Conservation (phyloP, 1,140 invertebrate species). For the Apis florea region DNA sequence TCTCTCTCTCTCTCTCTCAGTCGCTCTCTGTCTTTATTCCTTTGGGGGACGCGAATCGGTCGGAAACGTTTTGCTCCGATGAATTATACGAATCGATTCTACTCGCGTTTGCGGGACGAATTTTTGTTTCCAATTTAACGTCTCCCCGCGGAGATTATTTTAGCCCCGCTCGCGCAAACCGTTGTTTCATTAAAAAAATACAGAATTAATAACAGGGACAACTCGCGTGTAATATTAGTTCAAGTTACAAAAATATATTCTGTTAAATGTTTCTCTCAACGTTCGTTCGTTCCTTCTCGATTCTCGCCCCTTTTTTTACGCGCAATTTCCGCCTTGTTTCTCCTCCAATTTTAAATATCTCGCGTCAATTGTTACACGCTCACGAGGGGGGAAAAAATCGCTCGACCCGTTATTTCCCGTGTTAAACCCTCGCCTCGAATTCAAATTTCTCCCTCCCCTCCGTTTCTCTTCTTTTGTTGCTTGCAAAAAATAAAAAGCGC, state of each 20-base stretch:
- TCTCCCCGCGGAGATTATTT: conserved; percentile 8
- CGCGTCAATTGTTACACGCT: not conserved
- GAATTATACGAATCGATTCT: conserved; percentile 10
- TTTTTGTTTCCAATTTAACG: conserved; percentile 13
- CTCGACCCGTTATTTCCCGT: not conserved
- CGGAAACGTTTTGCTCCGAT: not conserved
- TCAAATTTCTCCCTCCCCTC: not conserved
- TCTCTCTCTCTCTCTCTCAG: no score
- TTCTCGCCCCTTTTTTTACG: not conserved
- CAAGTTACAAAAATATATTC: conserved; percentile 4
- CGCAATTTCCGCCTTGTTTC: not conserved
- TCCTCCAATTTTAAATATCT: not conserved
- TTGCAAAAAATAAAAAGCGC: not conserved
- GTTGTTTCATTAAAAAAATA: conserved; percentile 7
- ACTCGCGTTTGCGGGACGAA: not conserved
- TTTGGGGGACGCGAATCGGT: not conserved
- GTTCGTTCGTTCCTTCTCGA: conserved; percentile 21
- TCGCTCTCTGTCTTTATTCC: not conserved
- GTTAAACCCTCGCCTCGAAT: no score
- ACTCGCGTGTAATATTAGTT: not conserved
- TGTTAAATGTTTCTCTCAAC: conserved; percentile 14
- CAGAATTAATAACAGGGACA: conserved; percentile 1
- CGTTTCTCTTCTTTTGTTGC: not conserved
- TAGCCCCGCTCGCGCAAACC: not conserved
- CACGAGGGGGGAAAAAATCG: not conserved